Base-by-base conservation (phyloP, 2,113 vertebrate genomes). In the Cinclus cinclus region DNA sequence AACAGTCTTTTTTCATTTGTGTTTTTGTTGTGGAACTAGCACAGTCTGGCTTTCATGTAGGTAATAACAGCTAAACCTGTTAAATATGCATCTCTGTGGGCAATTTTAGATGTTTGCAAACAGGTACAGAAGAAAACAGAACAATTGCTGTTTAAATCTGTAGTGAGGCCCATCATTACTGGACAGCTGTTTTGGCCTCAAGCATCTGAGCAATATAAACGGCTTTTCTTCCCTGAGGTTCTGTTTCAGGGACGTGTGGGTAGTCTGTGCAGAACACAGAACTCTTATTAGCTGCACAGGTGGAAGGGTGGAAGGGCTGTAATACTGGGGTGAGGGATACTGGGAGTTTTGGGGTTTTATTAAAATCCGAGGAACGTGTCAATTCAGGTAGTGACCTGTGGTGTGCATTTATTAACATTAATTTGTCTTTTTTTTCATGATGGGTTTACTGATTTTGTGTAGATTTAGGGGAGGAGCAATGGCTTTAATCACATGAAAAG, bases 321-420 rank as follows among this genome's bases (percentile, higher is more conserved):
- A 65, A 35, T 37, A 33, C 6, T 31, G 49, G 25, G 6, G 8
- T 69, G 33, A 67, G 28, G 39, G 39, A 33, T 53, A 70, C 14
- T 52, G 24, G 49, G 49, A 27, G 25, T 55, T 76, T 21, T 24
- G 35, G 28, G 25, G 64, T 89, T 88, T 64, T 47, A 49, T 67
- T 68, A 55, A 76, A 76, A 53, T 63, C 17, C 4, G 44, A 41
- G 16, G 5, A 39, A 41, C 0, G 0, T 76, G 15, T 31, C 2
- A 21, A 14, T 4, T 81, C 70, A 62, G 0, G 5, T 67, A 4
- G 12, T 82, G 10, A 39, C 37, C 31, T 52, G 15, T 79, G 50
- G 4, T 74, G 21, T 78, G 37, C 7, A 6, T 12, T 90, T 84
- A 20, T 2, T 83, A 55, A 31, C 17, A 18, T 37, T 20, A 83